phyloP scores from a whole-genome alignment of 2,797 vertebrate species.

The Prionace glauca region DNA sequence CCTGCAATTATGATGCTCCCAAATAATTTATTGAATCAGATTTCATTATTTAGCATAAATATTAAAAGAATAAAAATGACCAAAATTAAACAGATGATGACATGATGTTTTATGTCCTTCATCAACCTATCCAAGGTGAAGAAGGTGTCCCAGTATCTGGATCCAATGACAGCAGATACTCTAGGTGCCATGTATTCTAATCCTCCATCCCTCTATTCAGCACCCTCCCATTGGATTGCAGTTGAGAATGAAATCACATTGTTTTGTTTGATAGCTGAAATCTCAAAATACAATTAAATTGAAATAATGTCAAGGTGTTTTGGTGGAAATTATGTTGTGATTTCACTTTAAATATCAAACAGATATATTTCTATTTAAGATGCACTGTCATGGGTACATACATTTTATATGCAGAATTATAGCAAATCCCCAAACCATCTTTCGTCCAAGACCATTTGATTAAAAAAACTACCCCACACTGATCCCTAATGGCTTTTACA shows the following conservation, averaged over 20 bases:
- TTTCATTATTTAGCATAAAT: not conserved
- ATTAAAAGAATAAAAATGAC: not conserved
- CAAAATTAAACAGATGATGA: not conserved
- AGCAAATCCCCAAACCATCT: slow-evolving; percentile 10
- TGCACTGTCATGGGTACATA: not conserved
- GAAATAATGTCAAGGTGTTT: not conserved
- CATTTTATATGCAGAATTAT: not conserved
- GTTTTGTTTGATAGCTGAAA: not conserved
- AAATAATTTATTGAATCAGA: not conserved
- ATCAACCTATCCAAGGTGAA: not conserved
- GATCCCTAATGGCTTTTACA: not conserved
- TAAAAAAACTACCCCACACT: not conserved
- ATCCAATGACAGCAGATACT: not conserved
- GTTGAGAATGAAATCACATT: not conserved
- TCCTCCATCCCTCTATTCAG: not conserved
- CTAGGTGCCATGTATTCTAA: not conserved
- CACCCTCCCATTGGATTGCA: not conserved
- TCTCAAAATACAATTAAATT: not conserved
- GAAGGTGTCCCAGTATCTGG: not conserved
- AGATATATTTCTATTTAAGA: not conserved
- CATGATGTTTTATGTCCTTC: not conserved
- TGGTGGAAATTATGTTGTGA: not conserved
- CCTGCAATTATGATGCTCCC: not conserved
- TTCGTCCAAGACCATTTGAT: slow-evolving; percentile 4
- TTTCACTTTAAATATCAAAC: slow-evolving; percentile 21